Conservation (phyloP, 2,888 invertebrate genomes). For the Mythimna vitellina region DNA sequence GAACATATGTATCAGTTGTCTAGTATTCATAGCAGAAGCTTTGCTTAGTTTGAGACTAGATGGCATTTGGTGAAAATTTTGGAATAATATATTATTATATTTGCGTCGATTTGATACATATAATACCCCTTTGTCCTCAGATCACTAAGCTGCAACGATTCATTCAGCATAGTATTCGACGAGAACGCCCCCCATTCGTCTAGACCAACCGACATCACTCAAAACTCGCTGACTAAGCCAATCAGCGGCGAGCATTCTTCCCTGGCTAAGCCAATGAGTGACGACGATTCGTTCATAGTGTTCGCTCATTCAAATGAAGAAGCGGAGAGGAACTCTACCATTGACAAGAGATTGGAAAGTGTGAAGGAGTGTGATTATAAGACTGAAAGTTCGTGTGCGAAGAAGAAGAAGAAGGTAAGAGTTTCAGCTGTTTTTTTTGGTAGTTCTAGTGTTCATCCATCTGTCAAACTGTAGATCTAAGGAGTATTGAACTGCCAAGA, state of each 20-base stretch:
- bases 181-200: slow-evolving; percentile 71
- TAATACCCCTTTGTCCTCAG: slow-evolving; percentile 63
- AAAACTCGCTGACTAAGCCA: slow-evolving; percentile 67
- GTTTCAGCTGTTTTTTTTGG: not conserved
- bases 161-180: slow-evolving; percentile 86
- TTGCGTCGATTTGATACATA: too few relatives aligned
- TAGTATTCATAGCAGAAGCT: too few relatives aligned
- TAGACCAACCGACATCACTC: slow-evolving; percentile 59
- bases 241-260: slow-evolving; percentile 70
- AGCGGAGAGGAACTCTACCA: slow-evolving; percentile 68
- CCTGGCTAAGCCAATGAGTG: slow-evolving; percentile 68
- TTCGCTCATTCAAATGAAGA: slow-evolving; percentile 74
- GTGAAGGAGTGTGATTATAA: slow-evolving; percentile 80
- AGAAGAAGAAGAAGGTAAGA: slow-evolving; percentile 80
- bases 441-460: not conserved
- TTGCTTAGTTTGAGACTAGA: too few relatives aligned
- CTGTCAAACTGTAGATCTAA: too few relatives aligned
- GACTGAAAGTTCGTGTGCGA: slow-evolving; percentile 69
- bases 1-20: too few relatives aligned
- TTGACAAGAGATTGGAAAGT: slow-evolving; percentile 78
- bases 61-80: too few relatives aligned
- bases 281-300: slow-evolving; percentile 84
- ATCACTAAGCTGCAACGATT: slow-evolving; percentile 87
- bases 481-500: too few relatives aligned
- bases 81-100: too few relatives aligned